A percentile compares a stretch with the other conserved stretches of the same genome.
Evolutionary conservation across 2,888 invertebrate species (phyloP).

Genomic region (Encarsia formosa): DNA sequence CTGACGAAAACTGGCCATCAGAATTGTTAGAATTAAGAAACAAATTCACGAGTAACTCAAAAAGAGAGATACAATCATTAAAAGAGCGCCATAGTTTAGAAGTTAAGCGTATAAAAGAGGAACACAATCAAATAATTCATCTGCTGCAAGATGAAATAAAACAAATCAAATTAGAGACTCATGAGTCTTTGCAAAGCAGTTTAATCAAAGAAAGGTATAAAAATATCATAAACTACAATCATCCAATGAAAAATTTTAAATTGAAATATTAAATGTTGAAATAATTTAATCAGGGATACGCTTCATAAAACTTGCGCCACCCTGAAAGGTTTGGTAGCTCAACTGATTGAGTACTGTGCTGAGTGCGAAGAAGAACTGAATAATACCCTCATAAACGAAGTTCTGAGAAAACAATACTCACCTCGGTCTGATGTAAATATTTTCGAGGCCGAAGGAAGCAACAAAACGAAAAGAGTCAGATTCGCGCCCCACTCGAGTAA

Average conservation of each 20-base stretch:
- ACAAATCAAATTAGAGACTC: slow-evolving; percentile 27
- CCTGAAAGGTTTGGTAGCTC: slow-evolving; percentile 63
- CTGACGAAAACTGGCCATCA: slow-evolving; percentile 69
- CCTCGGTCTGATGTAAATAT: slow-evolving; percentile 27
- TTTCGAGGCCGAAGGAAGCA: slow-evolving; percentile 10
- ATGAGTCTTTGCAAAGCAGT: slow-evolving; percentile 26
- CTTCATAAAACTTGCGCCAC: slow-evolving; percentile 63
- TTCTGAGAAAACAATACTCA: slow-evolving; percentile 50
- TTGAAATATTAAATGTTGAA: background rate
- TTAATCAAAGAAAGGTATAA: slow-evolving; percentile 61
- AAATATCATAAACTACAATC: background rate
- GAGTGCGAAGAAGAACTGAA: slow-evolving; percentile 77
- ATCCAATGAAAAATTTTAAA: background rate
- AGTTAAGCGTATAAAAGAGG: slow-evolving; percentile 50
- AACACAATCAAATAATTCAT: slow-evolving; percentile 36
- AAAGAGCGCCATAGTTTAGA: slow-evolving; percentile 61
- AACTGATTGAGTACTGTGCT: slow-evolving; percentile 70
- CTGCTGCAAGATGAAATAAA: slow-evolving; percentile 38
- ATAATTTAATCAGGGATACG: slow-evolving; percentile 58
- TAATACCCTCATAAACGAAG: slow-evolving; percentile 66
- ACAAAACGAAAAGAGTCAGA: slow-evolving; percentile 58
- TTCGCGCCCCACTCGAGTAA: slow-evolving; percentile 65
- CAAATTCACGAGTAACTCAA: slow-evolving; percentile 67
- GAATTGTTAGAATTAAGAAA: slow-evolving; percentile 70
- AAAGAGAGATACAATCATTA: slow-evolving; percentile 58